These are phyloP conservation scores for Labia minor DNA, from an alignment of 2,888 invertebrate species.

Conservation along the genomic window DNA sequence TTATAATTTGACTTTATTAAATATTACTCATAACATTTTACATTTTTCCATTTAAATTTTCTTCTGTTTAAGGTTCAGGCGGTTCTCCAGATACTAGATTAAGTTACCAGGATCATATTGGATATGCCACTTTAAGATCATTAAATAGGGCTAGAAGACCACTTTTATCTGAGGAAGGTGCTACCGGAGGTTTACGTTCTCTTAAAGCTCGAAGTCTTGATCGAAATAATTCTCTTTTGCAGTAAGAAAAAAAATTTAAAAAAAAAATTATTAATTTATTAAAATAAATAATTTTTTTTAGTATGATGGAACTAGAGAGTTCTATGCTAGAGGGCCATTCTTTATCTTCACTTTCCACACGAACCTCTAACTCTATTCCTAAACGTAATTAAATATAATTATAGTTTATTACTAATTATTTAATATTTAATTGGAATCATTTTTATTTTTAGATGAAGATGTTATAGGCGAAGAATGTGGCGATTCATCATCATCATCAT, in stretches of 20 bases:
- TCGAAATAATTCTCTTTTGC: conserved; percentile 15
- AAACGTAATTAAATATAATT: not conserved
- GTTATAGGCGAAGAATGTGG: not conserved
- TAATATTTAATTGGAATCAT: too few relatives aligned
- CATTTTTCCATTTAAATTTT: too few relatives aligned
- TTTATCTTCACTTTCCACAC: not conserved
- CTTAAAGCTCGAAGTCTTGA: conserved; percentile 22
- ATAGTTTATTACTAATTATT: too few relatives aligned
- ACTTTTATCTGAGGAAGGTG: conserved; percentile 46
- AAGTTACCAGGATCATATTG: conserved; percentile 63
- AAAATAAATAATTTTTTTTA: not conserved
- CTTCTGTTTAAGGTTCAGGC: conserved; percentile 31
- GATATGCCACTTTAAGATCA: conserved; percentile 61
- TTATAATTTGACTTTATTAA: too few relatives aligned
- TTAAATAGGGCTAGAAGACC: conserved; percentile 56
- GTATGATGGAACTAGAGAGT: not conserved
- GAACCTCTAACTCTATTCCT: not conserved
- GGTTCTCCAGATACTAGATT: conserved; percentile 46
- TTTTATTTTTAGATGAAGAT: too few relatives aligned
- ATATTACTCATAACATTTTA: too few relatives aligned
- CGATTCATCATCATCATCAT: not conserved
- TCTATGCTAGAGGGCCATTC: not conserved
- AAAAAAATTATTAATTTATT: not conserved
- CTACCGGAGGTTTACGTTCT: conserved; percentile 15
- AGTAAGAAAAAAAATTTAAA: too few relatives aligned